Base-by-base conservation (phyloP, 2,888 invertebrate species). In the Drosophila gaucha region DNA sequence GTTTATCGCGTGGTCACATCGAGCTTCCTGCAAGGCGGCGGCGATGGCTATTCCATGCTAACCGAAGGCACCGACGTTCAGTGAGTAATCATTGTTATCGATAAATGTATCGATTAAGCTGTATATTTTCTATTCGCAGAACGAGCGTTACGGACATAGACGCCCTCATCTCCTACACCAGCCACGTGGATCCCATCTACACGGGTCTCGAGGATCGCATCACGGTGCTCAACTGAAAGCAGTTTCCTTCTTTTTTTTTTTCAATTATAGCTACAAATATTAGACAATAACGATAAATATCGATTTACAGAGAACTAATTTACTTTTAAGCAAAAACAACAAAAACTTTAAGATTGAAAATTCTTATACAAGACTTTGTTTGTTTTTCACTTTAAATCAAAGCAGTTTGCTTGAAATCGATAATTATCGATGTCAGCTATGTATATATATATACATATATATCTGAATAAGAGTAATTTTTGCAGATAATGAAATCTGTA, bases 11-110 rank as follows among this genome's bases (percentile, higher is more conserved):
- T 97, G 0, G 92, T 94, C 14, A 88, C 94, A 1, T 93, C 94
- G 41, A 92, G 93, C 74, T 96, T 94, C 86, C 90, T 96, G 55
- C 93, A 93, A 1, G 92, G 92, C 33, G 96, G 96, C 10, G 96
- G 96, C 43, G 95, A 96, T 86, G 95, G 95, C 0, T 96, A 93
- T 86, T 80, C 91, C 60, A 93, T 94, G 77, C 89, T 93, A 80
- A 74, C 74, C 14, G 76, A 90, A 26, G 86, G 86, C 46, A 89
- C 90, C 1, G 91, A 92, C 69, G 20, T 77, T 6, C 78, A 86
- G 75, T 92, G 70, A 80, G 56, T 28, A 6, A 1, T 6, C 0
- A 14, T 31, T 8, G 3, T 8, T 9, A 46, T 9, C 46, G 31
- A 22, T 31, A 46, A n/a, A n/a, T 8, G 26, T 44, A 46, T 31